phyloP scores from a whole-genome alignment of 37 sponge, comb jelly and placozoan species.

The Mnemiopsis leidyi region DNA sequence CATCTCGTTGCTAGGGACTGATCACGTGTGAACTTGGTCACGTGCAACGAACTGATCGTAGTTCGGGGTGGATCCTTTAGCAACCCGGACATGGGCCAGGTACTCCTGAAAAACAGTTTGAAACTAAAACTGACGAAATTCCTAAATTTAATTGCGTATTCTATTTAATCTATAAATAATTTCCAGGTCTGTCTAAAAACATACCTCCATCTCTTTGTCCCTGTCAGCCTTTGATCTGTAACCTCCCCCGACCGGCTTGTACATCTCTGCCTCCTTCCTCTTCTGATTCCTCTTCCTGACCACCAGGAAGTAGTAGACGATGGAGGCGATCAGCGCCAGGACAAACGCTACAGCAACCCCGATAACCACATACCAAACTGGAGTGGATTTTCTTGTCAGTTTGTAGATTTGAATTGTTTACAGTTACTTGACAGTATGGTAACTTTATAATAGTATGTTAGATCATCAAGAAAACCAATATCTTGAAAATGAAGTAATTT shows the following conservation, averaged over 20 bases:
- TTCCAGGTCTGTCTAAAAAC: not conserved
- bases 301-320: constrained; percentile 46
- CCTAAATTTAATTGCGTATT: too few relatives aligned
- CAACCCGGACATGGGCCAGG: not conserved
- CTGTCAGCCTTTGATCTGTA: not conserved
- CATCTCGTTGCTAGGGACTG: too few relatives aligned
- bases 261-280: not conserved
- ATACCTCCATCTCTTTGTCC: constrained; percentile 56
- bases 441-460: too few relatives aligned
- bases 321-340: not conserved
- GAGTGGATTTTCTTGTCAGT: too few relatives aligned
- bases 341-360: constrained; percentile 5
- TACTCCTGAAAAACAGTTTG: not conserved
- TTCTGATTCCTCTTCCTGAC: constrained; percentile 9
- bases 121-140: too few relatives aligned
- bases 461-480: too few relatives aligned
- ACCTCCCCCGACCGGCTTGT: constrained; percentile 4
- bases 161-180: too few relatives aligned
- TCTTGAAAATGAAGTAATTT: too few relatives aligned
- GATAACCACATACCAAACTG: constrained; percentile 45
- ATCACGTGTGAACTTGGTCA: not conserved
- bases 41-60: not conserved
- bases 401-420: too few relatives aligned
- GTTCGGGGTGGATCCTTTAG: not conserved
- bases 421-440: too few relatives aligned